phyloP scores from a whole-genome alignment of 92 coral and sea anemone species.

The Hydrozoanthus gracilis region DNA sequence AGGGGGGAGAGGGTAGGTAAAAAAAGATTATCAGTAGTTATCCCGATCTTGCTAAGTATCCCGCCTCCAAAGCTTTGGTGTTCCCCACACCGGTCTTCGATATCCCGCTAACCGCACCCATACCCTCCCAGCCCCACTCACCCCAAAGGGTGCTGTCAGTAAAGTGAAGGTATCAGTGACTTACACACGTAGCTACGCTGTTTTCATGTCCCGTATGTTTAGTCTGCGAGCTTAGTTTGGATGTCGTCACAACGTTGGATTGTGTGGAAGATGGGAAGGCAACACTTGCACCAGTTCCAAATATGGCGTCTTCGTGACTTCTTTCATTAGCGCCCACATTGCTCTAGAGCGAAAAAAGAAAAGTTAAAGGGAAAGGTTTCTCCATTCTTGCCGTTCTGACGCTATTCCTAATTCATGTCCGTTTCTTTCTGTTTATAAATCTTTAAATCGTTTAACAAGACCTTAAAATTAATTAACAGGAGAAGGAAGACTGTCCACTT shows the following conservation, averaged over 20 bases:
- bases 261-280: constrained; percentile 22
- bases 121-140: too few relatives aligned
- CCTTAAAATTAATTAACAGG: too few relatives aligned
- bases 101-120: too few relatives aligned
- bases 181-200: constrained; percentile 87
- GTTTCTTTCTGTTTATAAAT: too few relatives aligned
- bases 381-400: neutral
- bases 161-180: constrained; percentile 17
- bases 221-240: constrained; percentile 8
- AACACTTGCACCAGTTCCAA: constrained; percentile 57
- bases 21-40: too few relatives aligned
- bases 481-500: too few relatives aligned
- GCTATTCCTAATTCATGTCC: neutral
- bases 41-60: too few relatives aligned
- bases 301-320: constrained; percentile 87
- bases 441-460: too few relatives aligned
- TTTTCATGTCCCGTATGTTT: constrained; percentile 64
- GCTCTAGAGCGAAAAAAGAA: constrained; percentile 38
- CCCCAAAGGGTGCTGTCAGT: too few relatives aligned
- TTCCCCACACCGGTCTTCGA: too few relatives aligned
- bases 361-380: neutral
- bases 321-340: constrained; percentile 41
- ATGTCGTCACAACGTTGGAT: constrained; percentile 23
- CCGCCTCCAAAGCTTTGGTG: too few relatives aligned
- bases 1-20: too few relatives aligned